Evolutionary conservation across 1,140 invertebrate species (phyloP).

Genomic region (Trachymyrmex septentrionalis): DNA sequence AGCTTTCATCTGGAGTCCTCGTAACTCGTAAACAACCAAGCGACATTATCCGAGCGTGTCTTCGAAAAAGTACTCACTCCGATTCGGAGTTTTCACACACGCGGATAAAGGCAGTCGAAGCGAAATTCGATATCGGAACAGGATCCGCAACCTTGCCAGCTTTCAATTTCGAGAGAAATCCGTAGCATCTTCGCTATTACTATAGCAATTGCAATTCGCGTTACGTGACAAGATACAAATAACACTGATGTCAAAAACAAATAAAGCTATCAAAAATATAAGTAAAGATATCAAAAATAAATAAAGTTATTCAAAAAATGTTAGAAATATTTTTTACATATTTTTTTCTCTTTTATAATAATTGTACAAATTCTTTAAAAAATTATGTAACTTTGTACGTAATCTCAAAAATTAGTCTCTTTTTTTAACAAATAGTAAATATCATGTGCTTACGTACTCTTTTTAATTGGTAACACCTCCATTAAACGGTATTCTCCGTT

Average conservation of each 20-base stretch:
- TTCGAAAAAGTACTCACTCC: slow-evolving; percentile 53
- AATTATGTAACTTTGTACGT: background rate
- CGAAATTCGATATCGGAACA: slow-evolving; percentile 39
- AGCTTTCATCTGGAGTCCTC: slow-evolving; percentile 52
- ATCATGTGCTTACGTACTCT: background rate
- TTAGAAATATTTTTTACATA: background rate
- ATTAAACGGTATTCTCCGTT: background rate
- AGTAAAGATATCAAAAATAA: background rate
- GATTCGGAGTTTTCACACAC: slow-evolving; percentile 6
- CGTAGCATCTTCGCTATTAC: slow-evolving; percentile 12
- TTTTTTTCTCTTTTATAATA: background rate
- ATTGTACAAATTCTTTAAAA: background rate
- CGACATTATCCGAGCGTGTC: slow-evolving; percentile 56
- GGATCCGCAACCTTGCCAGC: slow-evolving; percentile 16
- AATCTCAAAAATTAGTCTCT: background rate
- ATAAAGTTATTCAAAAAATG: background rate
- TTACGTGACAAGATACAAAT: background rate
- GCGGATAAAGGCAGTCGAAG: slow-evolving; percentile 16
- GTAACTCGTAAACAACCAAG: slow-evolving; percentile 57
- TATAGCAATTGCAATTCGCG: background rate
- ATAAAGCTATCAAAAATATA: background rate
- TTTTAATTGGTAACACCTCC: slow-evolving; percentile 21
- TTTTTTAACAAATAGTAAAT: background rate
- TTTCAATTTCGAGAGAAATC: slow-evolving; percentile 45
- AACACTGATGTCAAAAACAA: background rate